Evolutionary conservation across 2,888 invertebrate species (phyloP).

Genomic region (Erebia palarica): DNA sequence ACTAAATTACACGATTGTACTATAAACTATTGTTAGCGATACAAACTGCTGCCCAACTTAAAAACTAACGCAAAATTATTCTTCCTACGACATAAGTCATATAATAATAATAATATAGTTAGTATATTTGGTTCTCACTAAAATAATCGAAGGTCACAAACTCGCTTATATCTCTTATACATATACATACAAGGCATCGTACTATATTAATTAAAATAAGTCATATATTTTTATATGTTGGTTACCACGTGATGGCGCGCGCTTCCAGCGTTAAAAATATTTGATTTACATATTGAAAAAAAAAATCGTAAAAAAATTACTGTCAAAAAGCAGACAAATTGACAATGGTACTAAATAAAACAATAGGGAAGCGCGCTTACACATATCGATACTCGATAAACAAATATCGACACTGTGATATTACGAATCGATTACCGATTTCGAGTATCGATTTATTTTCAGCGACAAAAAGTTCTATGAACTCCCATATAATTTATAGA

Average conservation of each 20-base stretch:
- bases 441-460: constrained; percentile 2
- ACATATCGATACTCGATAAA: neutral
- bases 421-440: constrained; percentile 28
- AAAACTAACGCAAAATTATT: constrained; percentile 5
- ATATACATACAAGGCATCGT: constrained; percentile 38
- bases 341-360: neutral
- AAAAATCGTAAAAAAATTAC: neutral
- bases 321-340: neutral
- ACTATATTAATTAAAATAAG: constrained; percentile 25
- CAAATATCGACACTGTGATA: constrained; percentile 14
- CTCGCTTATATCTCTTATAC: constrained; percentile 48
- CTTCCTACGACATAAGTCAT: constrained; percentile 23
- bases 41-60: constrained; percentile 6
- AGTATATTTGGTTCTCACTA: constrained; percentile 75
- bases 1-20: neutral
- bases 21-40: constrained; percentile 6
- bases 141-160: constrained; percentile 53
- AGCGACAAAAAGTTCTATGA: constrained; percentile 41
- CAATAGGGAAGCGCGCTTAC: neutral
- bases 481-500: constrained; percentile 35
- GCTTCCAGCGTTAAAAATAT: neutral
- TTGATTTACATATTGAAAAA: neutral
- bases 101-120: constrained; percentile 38
- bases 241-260: neutral
- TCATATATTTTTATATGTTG: constrained; percentile 9